Evolutionary conservation across 2,888 invertebrate genomes (phyloP).

Genomic region (Coenonympha arcania): DNA sequence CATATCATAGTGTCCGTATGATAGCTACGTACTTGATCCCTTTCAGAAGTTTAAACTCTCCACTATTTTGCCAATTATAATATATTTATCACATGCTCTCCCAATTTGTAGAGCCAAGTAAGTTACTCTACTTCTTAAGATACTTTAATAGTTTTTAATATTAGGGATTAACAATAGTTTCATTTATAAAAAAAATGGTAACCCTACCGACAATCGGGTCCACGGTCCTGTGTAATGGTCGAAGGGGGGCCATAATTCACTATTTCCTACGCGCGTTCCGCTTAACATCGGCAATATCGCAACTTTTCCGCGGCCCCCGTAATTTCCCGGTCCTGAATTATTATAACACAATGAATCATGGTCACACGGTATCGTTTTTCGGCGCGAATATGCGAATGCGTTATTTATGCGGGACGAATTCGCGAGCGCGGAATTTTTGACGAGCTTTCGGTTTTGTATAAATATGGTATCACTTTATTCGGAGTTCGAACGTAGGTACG

Average conservation of each 20-base stretch:
- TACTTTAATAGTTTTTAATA: too few relatives aligned
- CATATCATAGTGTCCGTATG: too few relatives aligned
- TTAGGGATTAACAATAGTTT: too few relatives aligned
- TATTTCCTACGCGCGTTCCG: slow-evolving; percentile 37
- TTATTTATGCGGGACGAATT: background rate
- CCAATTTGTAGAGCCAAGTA: too few relatives aligned
- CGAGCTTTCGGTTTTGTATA: background rate
- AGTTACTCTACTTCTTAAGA: too few relatives aligned
- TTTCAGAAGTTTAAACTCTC: too few relatives aligned
- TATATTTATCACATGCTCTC: too few relatives aligned
- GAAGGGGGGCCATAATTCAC: slow-evolving; percentile 50
- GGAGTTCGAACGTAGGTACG: background rate
- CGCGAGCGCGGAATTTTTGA: background rate
- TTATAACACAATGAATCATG: slow-evolving; percentile 60
- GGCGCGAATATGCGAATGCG: slow-evolving; percentile 32
- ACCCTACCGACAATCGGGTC: slow-evolving; percentile 14
- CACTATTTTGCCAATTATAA: too few relatives aligned
- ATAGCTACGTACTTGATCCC: too few relatives aligned
- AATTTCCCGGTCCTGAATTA: slow-evolving; percentile 54
- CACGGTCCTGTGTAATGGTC: slow-evolving; percentile 35
- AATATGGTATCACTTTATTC: slow-evolving; percentile 1
- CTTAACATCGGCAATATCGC: slow-evolving; percentile 61
- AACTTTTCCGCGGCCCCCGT: slow-evolving; percentile 45
- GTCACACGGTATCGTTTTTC: slow-evolving; percentile 38
- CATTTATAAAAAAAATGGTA: background rate